Percentiles rank a stretch among this genome's conserved stretches.
Conservation (phyloP, 2,113 vertebrate genomes). For the Cinclus cinclus region DNA sequence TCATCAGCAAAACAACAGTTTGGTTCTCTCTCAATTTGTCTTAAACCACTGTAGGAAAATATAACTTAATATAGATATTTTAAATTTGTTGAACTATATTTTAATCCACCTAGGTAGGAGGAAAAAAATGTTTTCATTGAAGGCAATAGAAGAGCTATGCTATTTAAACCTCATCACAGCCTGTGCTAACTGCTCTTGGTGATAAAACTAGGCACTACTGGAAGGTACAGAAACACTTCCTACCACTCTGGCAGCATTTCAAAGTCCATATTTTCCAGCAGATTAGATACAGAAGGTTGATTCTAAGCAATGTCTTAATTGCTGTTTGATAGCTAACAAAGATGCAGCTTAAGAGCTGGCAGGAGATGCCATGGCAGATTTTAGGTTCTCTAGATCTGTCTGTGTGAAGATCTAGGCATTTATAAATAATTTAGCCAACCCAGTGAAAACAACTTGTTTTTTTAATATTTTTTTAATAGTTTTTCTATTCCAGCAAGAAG, state of each 20-base stretch:
- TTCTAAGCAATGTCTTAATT: slow-evolving; percentile 25
- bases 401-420: neutral
- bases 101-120: neutral
- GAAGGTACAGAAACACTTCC: slow-evolving; percentile 25
- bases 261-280: slow-evolving; percentile 12
- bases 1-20: neutral
- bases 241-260: neutral
- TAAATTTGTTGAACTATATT: neutral
- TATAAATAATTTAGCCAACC: neutral
- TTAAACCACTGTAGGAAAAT: neutral
- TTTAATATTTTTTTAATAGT: neutral
- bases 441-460: neutral
- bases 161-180: slow-evolving; percentile 7
- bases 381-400: neutral
- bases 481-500: neutral
- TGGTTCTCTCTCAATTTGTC: neutral
- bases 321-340: neutral
- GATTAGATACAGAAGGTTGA: neutral
- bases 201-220: neutral
- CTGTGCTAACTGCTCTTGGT: neutral
- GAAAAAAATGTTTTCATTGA: neutral
- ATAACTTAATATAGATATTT: neutral
- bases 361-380: neutral
- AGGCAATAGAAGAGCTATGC: neutral
- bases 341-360: neutral